Conservation (phyloP, 2,888 invertebrate genomes). For the Orthosia cruda region DNA sequence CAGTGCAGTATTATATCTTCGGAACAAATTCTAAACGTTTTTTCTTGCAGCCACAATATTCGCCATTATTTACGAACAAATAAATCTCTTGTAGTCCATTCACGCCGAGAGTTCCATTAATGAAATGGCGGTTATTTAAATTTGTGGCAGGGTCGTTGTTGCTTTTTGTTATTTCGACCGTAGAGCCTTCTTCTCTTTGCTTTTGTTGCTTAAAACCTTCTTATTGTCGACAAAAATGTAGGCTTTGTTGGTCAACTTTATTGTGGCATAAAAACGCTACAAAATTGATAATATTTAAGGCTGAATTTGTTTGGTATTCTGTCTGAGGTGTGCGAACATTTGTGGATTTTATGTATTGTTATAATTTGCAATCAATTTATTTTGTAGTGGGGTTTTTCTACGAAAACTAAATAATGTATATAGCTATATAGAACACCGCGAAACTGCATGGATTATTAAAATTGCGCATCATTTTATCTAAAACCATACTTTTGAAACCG, state of each 20-base stretch:
- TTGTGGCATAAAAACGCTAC: conserved; percentile 13
- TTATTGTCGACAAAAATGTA: conserved; percentile 47
- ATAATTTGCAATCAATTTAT: background rate
- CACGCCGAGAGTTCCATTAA: conserved; percentile 66
- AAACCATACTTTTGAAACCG: conserved; percentile 10
- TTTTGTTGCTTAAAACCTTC: conserved; percentile 53
- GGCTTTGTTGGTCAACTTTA: conserved; percentile 24
- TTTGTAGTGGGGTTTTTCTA: too few species aligned
- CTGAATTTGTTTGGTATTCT: background rate
- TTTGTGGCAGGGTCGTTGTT: conserved; percentile 51
- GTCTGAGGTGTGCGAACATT: background rate
- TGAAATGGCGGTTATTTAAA: conserved; percentile 69
- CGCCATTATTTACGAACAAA: conserved; percentile 28
- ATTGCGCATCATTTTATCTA: too few species aligned
- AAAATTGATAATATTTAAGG: background rate
- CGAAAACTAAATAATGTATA: too few species aligned
- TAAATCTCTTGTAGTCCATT: conserved; percentile 63
- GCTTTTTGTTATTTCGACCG: conserved; percentile 48
- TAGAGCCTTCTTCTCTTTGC: conserved; percentile 23
- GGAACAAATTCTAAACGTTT: conserved; percentile 8
- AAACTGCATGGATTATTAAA: background rate
- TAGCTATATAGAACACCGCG: background rate
- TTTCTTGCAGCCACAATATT: conserved; percentile 24
- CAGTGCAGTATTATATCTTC: background rate
- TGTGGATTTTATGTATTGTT: background rate